phyloP scores from a whole-genome alignment of 2,113 vertebrate genomes.

The Alethe castanea region DNA sequence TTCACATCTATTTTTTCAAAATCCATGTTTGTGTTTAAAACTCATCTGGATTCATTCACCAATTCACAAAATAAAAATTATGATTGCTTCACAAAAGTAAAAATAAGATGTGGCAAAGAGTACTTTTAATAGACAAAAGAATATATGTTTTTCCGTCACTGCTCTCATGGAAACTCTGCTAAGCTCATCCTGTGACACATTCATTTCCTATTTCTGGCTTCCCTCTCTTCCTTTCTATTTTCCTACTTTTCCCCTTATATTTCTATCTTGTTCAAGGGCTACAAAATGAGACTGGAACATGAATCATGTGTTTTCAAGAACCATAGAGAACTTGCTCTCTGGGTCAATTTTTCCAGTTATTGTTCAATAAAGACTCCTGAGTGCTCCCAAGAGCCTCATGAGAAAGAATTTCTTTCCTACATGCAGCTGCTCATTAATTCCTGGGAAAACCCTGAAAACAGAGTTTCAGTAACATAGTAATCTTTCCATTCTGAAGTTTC shows the following conservation, averaged over 20 bases:
- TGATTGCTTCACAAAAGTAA: neutral
- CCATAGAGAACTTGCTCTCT: neutral
- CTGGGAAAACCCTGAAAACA: neutral
- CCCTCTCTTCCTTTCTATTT: neutral
- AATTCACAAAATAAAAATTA: neutral
- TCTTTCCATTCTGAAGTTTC: neutral
- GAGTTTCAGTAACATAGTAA: neutral
- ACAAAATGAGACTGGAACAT: neutral
- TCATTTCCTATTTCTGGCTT: neutral
- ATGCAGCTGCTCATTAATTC: conserved; percentile 5
- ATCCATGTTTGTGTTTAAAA: neutral
- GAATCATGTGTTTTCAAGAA: conserved; percentile 28
- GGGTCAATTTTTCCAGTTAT: conserved; percentile 22
- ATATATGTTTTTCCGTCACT: neutral
- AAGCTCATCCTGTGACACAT: neutral
- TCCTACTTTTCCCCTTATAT: neutral
- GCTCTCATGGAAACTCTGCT: neutral
- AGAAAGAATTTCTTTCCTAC: neutral
- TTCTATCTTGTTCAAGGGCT: neutral
- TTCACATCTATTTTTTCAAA: neutral
- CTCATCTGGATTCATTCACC: neutral
- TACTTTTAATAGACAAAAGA: neutral
- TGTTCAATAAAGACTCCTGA: conserved; percentile 5
- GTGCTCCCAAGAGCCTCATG: neutral
- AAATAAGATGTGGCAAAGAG: neutral